Base-by-base conservation (phyloP, 2,113 vertebrate genomes). In the Alethe diademata region DNA sequence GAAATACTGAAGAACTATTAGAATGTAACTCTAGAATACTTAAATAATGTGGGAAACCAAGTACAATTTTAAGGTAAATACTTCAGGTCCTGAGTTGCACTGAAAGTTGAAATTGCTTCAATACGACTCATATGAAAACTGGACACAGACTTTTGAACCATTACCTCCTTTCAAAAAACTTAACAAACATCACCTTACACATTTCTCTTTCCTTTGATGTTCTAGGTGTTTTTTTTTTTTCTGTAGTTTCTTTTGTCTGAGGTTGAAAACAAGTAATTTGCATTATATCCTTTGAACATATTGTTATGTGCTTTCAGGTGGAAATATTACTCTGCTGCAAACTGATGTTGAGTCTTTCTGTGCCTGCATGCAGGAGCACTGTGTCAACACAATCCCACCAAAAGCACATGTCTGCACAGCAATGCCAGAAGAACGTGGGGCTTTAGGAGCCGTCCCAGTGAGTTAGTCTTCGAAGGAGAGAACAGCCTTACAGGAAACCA, bases 381-480 rank as follows among this genome's bases (percentile, higher is more conserved):
- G 7, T 25, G 66, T 3, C 47, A 62, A 18, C 83, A 38, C 28
- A 62, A 35, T 5, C 73, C 69, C 45, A 19, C n/a, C 56, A 53
- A 31, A 33, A 0, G 28, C 42, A 19, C 1, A 17, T 0, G 0
- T 29, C 72, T 33, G 50, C 54, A 19, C 65, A 79, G 48, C 57
- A n/a, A 29, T 0, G 8, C 36, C 1, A 6, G 42, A 24, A 87
- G 24, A 89, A 51, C 0, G 2, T 2, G 33, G 35, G 17, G 48
- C 60, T 86, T 53, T 29, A 22, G 14, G 25, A 66, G 12, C 31
- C 71, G 38, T 64, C 57, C 65, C 20, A n/a, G 31, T 18, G 53
- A 53, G 28, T 13, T 36, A 24, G 14, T 12, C 57, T 67, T 58
- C 51, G n/a, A 64, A 74, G 43, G 33, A 50, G 26, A 38, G 12